Percentiles rank a stretch among this genome's conserved stretches.
Evolutionary conservation across 2,113 vertebrate genomes (phyloP).

Genomic region (Erythrocercus mccallii): DNA sequence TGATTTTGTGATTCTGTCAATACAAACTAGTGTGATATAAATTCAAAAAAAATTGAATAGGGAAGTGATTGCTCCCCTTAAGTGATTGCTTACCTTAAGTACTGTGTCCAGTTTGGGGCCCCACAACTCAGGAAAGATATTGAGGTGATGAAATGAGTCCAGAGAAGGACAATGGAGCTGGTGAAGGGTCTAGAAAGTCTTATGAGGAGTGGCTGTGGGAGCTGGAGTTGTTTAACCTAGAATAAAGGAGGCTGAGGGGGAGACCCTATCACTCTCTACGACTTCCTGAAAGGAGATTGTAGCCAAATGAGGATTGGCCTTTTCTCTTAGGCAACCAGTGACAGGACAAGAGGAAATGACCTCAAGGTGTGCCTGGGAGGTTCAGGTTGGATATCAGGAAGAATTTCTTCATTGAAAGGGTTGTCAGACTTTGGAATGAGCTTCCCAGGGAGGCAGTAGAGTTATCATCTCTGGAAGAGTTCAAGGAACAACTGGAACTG

Average conservation of each 20-base stretch:
- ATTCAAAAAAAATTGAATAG: not conserved
- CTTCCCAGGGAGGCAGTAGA: not conserved
- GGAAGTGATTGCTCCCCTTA: not conserved
- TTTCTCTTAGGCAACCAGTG: fast-evolving
- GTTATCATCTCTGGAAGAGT: not conserved
- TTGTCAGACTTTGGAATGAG: not conserved
- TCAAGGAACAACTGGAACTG: not conserved
- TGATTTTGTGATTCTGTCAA: not conserved
- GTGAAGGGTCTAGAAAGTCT: not conserved
- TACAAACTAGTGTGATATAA: not conserved
- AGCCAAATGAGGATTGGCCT: too few relatives aligned
- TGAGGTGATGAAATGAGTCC: not conserved
- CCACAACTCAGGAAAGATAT: not conserved
- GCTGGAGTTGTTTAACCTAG: not conserved
- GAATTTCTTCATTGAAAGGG: not conserved
- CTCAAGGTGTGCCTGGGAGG: not conserved
- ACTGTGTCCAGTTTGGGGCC: not conserved
- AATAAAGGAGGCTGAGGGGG: not conserved
- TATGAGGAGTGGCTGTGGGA: not conserved
- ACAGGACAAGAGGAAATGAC: not conserved
- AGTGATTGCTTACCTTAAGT: too few relatives aligned
- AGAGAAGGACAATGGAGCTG: not conserved
- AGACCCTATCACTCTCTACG: not conserved
- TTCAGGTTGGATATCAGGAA: not conserved
- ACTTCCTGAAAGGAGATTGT: not conserved